These are phyloP conservation scores for Platysternon megacephalum DNA, from an alignment of 2,113 vertebrate genomes.

Conservation along the genomic window DNA sequence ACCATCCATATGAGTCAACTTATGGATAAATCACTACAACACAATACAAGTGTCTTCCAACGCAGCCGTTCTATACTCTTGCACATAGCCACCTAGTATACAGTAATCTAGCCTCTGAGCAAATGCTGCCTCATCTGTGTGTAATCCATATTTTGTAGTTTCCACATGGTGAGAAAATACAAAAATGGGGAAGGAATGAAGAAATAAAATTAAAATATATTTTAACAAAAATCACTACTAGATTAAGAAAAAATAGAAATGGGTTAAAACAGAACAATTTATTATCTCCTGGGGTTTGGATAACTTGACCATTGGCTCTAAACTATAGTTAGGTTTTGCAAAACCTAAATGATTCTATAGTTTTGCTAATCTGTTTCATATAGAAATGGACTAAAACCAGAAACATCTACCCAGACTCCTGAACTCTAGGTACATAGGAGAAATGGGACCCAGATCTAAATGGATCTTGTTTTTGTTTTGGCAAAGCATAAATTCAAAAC, in stretches of 20 bases:
- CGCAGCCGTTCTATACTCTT: neutral
- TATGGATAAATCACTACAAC: neutral
- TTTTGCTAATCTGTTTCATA: neutral
- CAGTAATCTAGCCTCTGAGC: neutral
- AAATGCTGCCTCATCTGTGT: neutral
- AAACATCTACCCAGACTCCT: neutral
- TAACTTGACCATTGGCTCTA: neutral
- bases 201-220: neutral
- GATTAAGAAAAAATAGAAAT: neutral
- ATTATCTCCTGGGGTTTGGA: neutral
- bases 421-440: neutral
- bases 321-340: neutral
- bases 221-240: neutral
- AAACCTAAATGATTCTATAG: rapidly evolving
- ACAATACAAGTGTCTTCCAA: neutral
- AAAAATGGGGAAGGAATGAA: neutral
- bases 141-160: neutral
- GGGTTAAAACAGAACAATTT: neutral
- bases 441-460: neutral
- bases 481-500: neutral
- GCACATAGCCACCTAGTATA: neutral
- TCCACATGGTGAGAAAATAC: no score
- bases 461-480: neutral
- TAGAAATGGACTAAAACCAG: neutral
- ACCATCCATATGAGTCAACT: neutral